phyloP scores from a whole-genome alignment of 1,140 invertebrate genomes.

The Hypsibius dujardini region DNA sequence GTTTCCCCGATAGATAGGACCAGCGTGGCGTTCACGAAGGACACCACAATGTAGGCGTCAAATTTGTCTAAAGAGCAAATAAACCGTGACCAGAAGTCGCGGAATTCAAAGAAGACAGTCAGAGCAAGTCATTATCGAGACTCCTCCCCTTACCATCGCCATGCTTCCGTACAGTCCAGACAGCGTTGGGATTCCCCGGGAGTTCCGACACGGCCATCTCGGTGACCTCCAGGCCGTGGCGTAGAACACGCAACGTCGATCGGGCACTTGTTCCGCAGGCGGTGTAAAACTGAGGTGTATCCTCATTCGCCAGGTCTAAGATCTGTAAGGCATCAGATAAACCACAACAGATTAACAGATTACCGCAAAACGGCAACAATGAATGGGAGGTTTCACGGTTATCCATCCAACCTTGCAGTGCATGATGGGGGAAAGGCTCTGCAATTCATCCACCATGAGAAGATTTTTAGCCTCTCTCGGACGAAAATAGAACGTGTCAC shows the following conservation, averaged over 20 bases:
- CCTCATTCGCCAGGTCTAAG: conserved; percentile 67
- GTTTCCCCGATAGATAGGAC: conserved; percentile 98
- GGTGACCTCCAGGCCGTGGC: conserved; percentile 86
- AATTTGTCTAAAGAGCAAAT: conserved; percentile 63
- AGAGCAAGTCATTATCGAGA: too few species aligned
- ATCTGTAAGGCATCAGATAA: conserved; percentile 29
- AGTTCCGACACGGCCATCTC: conserved; percentile 99
- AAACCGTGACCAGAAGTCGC: conserved; percentile 19
- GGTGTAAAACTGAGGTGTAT: conserved; percentile 92
- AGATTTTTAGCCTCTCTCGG: conserved; percentile 73
- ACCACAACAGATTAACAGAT: not conserved
- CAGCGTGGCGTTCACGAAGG: conserved; percentile 97
- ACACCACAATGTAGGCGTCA: conserved; percentile 99
- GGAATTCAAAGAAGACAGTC: too few species aligned
- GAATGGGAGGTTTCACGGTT: conserved; percentile 21
- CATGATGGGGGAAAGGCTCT: conserved; percentile 86
- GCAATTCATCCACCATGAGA: conserved; percentile 91
- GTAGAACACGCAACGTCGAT: conserved; percentile 72
- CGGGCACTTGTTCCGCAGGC: conserved; percentile 83
- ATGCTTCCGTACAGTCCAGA: conserved; percentile 94
- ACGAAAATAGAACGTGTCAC: conserved; percentile 97
- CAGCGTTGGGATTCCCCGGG: conserved; percentile 95
- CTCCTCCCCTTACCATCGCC: conserved; percentile 59
- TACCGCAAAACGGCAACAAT: not conserved
- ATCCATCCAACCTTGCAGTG: conserved; percentile 51